Base-by-base conservation (phyloP, 2,797 vertebrate genomes). In the Argya squamiceps region DNA sequence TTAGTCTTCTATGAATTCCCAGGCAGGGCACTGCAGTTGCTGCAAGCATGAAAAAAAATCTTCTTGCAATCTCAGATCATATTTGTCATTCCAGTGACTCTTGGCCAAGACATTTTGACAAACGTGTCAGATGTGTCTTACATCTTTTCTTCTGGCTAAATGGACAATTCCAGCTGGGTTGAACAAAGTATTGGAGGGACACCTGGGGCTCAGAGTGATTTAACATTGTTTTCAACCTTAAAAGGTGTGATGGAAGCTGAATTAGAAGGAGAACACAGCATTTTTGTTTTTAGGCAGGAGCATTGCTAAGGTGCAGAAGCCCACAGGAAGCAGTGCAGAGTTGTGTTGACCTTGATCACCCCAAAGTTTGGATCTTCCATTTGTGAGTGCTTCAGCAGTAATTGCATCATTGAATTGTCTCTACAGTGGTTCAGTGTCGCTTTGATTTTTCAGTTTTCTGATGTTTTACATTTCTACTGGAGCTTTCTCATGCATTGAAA, bases 181-280 rank as follows among this genome's bases (percentile, higher is more conserved):
- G 39, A 67, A 59, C 0, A 0, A 44, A 56, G 41, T 10, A 10
- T 15, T 64, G 62, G 34, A 68, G 21, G 41, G 29, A 53, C 19
- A 81, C 24, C 49, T 62, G 55, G n/a, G 37, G 49, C 39, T 71
- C 4, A 0, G 32, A 23, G 32, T 64, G 69, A 56, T 58, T 70
- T 83, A 56, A 44, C 4, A 14, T 53, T 7, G 1, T 34, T 52
- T 84, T 60, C 65, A 74, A 9, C 24, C 11, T 88, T 71, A 17
- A 23, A 67, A 21, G 24, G 20, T 34, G 43, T 58, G 30, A 37
- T 10, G 17, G 69, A 87, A 89, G 46, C 15, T 76, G 73, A n/a
- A 52, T 74, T 58, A 79, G 44, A 70, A 52, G n/a, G 58, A 39
- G 15, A 62, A 41, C 13, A 70, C 6, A 46, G 37, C 16, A 17